phyloP scores from a whole-genome alignment of 2,113 vertebrate genomes.

The Sorex araneus region DNA sequence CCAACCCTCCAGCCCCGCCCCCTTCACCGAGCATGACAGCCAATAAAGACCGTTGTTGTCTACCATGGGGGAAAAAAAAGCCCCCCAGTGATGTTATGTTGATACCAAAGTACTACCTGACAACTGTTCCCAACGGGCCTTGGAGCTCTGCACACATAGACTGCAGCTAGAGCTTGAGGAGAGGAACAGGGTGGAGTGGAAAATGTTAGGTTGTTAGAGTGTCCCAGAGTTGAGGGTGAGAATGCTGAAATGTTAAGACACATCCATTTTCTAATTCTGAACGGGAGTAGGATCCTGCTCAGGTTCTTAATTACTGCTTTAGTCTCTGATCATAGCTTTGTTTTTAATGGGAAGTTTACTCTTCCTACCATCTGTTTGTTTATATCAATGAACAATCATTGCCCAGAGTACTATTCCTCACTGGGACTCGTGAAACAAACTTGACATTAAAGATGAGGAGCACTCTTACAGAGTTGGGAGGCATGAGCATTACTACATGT shows the following conservation, averaged over 20 bases:
- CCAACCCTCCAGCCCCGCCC: no score
- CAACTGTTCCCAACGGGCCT: not conserved
- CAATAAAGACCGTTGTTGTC: no score
- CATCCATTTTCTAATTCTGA: not conserved
- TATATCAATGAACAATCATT: conserved; percentile 54
- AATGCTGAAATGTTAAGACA: not conserved
- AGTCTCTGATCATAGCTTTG: conserved; percentile 34
- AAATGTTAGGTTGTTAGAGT: not conserved
- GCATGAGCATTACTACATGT: conserved; percentile 27
- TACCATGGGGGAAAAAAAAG: no score
- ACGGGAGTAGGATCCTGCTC: not conserved
- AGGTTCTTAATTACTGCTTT: conserved; percentile 53
- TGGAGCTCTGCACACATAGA: not conserved
- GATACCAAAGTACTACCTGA: not conserved
- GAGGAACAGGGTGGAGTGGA: not conserved
- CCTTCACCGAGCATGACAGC: no score
- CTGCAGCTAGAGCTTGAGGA: not conserved
- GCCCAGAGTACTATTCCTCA: conserved; percentile 1
- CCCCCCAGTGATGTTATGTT: not conserved
- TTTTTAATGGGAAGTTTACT: conserved; percentile 37
- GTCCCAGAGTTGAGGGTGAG: not conserved
- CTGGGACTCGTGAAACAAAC: conserved; percentile 53
- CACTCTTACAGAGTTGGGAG: not conserved
- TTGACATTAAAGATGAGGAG: conserved; percentile 57
- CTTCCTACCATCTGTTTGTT: conserved; percentile 38